Evolutionary conservation across 2,888 invertebrate species (phyloP), one percentile per base, ranked within the genome.

Genomic region (Agapostemon virescens): DNA sequence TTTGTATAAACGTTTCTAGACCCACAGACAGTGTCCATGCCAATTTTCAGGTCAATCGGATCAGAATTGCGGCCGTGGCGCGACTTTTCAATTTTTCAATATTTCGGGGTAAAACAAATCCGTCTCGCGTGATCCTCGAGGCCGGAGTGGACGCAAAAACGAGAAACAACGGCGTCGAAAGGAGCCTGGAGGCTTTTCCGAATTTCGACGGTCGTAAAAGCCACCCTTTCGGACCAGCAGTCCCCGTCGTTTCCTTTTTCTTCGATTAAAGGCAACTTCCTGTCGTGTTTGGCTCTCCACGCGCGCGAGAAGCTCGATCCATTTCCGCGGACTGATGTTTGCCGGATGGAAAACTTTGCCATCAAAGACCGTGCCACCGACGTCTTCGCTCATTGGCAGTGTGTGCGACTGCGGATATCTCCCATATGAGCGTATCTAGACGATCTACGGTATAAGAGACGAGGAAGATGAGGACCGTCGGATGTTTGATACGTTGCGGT

Each of bases 401-500:
- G 79, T 71, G 70, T 70, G 74, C 71, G 75, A 71, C 78, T 78
- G 71, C 73, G 82, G 83, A 82, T 86, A 85, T 81, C 86, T 86
- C 74, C 81, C 82, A 77, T 82, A 85, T 81, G 79, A 74, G 71
- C 79, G 73, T 71, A 79, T 79, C 79, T 77, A 77, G 82, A 82
- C 81, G 84, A 86, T 87, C 87, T 77, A 86, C 79, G 71, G 77
- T 73, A 77, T 73, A 81, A 82, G 86, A 82, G 84, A 85, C 85
- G 84, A 85, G 84, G 86, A 87, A 86, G 87, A 88, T 86, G 89
- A 90, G 87, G 85, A 88, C 88, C 88, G 88, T 88, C 88, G 89
- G 90, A 89, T 91, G 90, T 91, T 91, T 91, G 90, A 89, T 88
- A 90, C 89, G 88, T 88, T 90, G 91, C 87, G 91, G 91, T 87